phyloP scores from a whole-genome alignment of 2,113 vertebrate genomes.

The Opisthocomus hoazin region DNA sequence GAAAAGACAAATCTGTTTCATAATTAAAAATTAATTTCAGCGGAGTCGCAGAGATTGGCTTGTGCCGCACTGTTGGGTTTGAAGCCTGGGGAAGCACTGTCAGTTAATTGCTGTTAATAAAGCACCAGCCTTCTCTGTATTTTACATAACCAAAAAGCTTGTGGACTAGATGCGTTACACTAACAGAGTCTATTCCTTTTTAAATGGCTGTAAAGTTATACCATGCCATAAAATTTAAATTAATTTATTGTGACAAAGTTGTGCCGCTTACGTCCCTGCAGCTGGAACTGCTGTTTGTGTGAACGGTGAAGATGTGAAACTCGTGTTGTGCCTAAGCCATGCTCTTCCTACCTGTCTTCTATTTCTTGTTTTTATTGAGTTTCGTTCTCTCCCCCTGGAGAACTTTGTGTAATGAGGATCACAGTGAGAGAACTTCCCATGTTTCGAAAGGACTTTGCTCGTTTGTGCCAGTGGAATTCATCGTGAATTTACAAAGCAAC shows the following conservation, averaged over 20 bases:
- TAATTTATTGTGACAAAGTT: fast-evolving
- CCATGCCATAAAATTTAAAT: not conserved
- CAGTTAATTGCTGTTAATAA: not conserved
- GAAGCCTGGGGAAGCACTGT: not conserved
- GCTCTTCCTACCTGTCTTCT: not conserved
- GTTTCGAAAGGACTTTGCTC: not conserved
- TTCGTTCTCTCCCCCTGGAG: not conserved
- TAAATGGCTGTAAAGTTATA: not conserved
- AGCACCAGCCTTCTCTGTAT: not conserved
- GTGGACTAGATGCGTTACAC: not conserved
- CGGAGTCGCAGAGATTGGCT: not conserved
- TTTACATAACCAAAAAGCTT: not conserved
- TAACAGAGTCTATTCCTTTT: not conserved
- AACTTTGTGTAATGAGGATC: not conserved
- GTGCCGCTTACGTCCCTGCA: not conserved
- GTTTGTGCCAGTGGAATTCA: not conserved
- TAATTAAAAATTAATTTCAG: not conserved
- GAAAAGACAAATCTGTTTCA: not conserved
- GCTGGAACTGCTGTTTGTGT: not conserved
- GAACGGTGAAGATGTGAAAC: not conserved
- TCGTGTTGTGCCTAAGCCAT: fast-evolving
- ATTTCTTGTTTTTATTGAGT: fast-evolving
- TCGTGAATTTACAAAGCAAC: not conserved
- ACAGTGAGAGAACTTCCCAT: not conserved
- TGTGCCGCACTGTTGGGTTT: not conserved